phyloP scores from a whole-genome alignment of 2,797 vertebrate genomes.

The Australoheros facetus region DNA sequence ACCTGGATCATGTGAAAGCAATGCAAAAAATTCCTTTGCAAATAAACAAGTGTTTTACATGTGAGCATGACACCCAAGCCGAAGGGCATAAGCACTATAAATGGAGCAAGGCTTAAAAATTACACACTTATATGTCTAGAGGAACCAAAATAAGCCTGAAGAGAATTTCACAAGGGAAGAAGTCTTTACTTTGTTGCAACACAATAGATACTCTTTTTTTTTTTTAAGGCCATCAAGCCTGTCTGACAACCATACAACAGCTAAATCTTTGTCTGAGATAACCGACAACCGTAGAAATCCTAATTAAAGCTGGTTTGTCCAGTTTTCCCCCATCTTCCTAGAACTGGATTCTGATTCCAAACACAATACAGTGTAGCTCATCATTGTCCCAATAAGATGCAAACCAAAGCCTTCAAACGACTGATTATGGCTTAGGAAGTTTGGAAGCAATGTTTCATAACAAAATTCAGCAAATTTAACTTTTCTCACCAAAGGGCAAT shows the following conservation, averaged over 20 bases:
- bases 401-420: conserved; percentile 13
- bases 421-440: conserved; percentile 8
- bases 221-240: conserved; percentile 49
- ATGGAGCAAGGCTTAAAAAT: conserved; percentile 54
- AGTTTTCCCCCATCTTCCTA: conserved; percentile 23
- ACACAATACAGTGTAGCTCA: conserved; percentile 43
- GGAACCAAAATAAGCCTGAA: conserved; percentile 45
- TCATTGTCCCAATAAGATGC: conserved; percentile 24
- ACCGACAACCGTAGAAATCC: conserved; percentile 59
- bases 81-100: conserved; percentile 40
- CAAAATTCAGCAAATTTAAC: not conserved
- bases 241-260: conserved; percentile 60
- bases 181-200: conserved; percentile 50
- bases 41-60: conserved; percentile 51
- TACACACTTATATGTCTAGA: conserved; percentile 56
- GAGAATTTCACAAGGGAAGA: conserved; percentile 43
- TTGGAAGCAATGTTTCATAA: not conserved
- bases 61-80: conserved; percentile 58
- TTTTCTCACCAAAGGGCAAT: not conserved
- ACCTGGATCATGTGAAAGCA: conserved; percentile 57
- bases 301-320: conserved; percentile 56
- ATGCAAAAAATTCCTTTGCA: conserved; percentile 38
- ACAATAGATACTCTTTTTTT: conserved; percentile 55
- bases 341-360: conserved; percentile 41
- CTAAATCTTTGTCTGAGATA: conserved; percentile 47